These are phyloP conservation scores for Erythrolamprus reginae DNA, from an alignment of 2,113 vertebrate species.

Conservation along the genomic window DNA sequence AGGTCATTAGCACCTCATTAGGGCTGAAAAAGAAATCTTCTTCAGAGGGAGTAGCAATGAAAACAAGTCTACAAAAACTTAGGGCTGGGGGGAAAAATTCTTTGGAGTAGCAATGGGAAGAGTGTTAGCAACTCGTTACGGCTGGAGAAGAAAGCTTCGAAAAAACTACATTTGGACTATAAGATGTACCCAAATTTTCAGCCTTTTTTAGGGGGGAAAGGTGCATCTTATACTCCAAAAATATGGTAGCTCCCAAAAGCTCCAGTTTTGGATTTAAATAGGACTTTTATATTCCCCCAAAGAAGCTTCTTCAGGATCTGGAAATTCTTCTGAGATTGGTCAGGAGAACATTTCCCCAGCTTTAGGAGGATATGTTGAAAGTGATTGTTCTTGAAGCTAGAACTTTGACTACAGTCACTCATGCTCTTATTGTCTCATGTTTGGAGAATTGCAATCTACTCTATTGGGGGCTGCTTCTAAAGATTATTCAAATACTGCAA, in stretches of 20 bases:
- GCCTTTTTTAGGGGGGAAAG: no score
- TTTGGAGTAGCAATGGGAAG: no score
- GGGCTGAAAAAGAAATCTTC: no score
- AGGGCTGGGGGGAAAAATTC: no score
- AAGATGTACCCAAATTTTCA: no score
- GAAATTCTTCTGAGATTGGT: not conserved
- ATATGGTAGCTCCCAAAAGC: not conserved
- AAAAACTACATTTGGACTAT: no score
- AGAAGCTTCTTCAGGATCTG: not conserved
- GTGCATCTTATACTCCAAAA: no score
- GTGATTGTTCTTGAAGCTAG: not conserved
- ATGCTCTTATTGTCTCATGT: not conserved
- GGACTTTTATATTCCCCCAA: not conserved
- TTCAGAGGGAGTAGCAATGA: no score
- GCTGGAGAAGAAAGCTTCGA: no score
- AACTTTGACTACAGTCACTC: not conserved
- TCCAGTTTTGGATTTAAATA: not conserved
- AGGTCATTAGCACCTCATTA: no score
- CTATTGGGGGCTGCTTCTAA: not conserved
- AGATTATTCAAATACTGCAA: not conserved
- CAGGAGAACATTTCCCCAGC: not conserved
- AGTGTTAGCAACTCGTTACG: no score
- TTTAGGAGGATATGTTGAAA: not conserved
- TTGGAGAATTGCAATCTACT: not conserved
- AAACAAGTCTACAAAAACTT: no score